These are phyloP conservation scores for Oncorhynchus keta DNA, from an alignment of 2,113 vertebrate species.

Conservation along the genomic window DNA sequence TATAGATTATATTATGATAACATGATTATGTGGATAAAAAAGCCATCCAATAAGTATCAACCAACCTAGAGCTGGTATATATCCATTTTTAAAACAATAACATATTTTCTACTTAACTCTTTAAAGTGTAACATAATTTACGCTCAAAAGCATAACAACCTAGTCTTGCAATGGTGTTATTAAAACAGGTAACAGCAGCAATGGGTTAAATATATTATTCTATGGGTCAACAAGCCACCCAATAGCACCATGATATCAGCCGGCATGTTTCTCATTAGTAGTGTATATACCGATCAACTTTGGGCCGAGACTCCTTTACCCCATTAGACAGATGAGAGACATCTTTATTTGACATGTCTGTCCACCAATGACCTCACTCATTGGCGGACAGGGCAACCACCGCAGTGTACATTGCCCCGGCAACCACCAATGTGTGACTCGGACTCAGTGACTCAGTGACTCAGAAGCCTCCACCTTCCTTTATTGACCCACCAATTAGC, in stretches of 20 bases:
- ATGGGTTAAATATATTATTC: background rate
- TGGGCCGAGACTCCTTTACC: too few species aligned
- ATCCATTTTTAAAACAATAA: background rate
- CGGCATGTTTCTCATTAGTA: background rate
- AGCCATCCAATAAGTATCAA: background rate
- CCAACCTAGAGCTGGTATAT: background rate
- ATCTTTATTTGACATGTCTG: constrained; percentile 33
- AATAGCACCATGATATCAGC: background rate
- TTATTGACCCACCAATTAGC: constrained; percentile 62
- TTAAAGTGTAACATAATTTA: background rate
- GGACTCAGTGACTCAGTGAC: too few species aligned
- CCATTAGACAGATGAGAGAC: background rate
- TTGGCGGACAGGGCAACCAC: constrained; percentile 19
- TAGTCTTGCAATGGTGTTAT: background rate
- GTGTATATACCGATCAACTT: too few species aligned
- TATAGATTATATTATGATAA: too few species aligned
- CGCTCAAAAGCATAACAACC: background rate
- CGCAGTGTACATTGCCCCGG: constrained; percentile 36
- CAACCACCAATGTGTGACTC: constrained; percentile 52
- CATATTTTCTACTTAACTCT: background rate
- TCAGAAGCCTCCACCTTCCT: constrained; percentile 60
- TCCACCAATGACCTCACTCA: constrained; percentile 61
- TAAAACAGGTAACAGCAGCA: background rate
- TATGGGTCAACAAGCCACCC: background rate
- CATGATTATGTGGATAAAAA: background rate